Conservation (phyloP, 2,113 vertebrate species). For the Stercorarius parasiticus region DNA sequence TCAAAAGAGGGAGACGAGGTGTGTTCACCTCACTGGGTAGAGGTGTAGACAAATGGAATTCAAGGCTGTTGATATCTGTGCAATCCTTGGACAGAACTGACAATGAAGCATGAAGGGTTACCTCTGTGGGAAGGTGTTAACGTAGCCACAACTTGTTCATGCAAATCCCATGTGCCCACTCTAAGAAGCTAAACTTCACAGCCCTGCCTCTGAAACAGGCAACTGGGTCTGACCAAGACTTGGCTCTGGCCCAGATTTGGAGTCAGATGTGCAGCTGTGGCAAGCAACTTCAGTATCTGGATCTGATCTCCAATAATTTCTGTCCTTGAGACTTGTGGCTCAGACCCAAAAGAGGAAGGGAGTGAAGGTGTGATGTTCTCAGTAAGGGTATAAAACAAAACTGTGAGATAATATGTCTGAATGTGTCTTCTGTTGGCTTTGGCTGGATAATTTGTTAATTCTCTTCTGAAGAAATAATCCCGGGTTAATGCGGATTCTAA, state of each 20-base stretch:
- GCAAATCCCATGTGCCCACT: not conserved
- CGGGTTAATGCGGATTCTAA: not conserved
- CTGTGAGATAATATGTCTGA: not conserved
- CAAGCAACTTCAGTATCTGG: not conserved
- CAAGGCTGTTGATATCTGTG: not conserved
- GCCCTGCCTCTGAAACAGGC: not conserved
- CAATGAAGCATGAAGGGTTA: not conserved
- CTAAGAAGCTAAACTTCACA: not conserved
- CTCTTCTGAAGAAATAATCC: not conserved
- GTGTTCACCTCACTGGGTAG: not conserved
- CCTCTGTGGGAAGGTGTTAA: not conserved
- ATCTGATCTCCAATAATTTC: not conserved
- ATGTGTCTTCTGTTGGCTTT: not conserved
- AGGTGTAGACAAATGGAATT: not conserved
- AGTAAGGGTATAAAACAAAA: not conserved
- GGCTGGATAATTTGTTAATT: not conserved
- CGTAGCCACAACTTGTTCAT: accelerated
- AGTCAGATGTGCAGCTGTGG: not conserved
- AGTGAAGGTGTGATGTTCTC: not conserved
- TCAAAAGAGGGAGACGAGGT: not conserved
- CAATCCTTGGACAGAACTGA: not conserved
- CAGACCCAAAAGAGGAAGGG: not conserved
- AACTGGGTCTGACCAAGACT: not conserved
- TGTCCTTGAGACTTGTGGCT: not conserved
- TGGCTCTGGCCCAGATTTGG: not conserved